Evolutionary conservation across 2,113 vertebrate species (phyloP), one percentile per base, ranked within the genome.

Genomic region (Sinosuthora webbiana): DNA sequence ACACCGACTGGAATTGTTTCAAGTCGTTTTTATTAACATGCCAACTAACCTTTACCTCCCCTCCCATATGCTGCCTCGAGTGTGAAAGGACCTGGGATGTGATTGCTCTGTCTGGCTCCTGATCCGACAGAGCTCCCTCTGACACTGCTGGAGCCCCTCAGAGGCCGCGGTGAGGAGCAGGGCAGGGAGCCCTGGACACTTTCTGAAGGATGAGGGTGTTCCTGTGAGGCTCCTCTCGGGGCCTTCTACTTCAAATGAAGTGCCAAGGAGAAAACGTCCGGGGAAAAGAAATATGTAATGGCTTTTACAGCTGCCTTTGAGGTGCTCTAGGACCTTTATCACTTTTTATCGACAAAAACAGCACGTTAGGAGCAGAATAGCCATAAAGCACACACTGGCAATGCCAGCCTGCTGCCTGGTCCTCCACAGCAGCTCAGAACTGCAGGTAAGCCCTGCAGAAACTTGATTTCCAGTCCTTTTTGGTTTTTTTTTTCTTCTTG

Each of bases 281-380:
- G 22, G 65, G 70, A 91, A 93, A 91, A 88, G 22, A 24, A 64
- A 50, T n/a, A 5, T 75, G 27, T 71, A 56, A 93, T 70, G 92
- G 57, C 60, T 88, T 60, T 59, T 90, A 86, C 81, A 91, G 59
- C 84, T 89, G 70, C 41, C 62, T 87, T 23, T 76, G 90, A 86
- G 75, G 63, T 94, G 81, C 84, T 93, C 13, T 27, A 90, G 79
- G 84, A 60, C 67, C 60, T 86, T 93, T 90, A 49, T 86, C n/a
- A 33, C 33, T 42, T 75, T 73, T 69, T 74, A 44, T 65, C 44
- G 57, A 55, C 70, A 62, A 79, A 83, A 92, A 42, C 10, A 49
- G 15, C 7, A 4, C 19, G 49, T 91, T 81, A 60, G 85, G 90
- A 79, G 85, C 39, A 64, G 80, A 30, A 33, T 10, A 67, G 33